A percentile compares a stretch with the other conserved stretches of the same genome.
Evolutionary conservation across 1,140 invertebrate genomes (phyloP).

Genomic region (Vollenhovia emeryi): DNA sequence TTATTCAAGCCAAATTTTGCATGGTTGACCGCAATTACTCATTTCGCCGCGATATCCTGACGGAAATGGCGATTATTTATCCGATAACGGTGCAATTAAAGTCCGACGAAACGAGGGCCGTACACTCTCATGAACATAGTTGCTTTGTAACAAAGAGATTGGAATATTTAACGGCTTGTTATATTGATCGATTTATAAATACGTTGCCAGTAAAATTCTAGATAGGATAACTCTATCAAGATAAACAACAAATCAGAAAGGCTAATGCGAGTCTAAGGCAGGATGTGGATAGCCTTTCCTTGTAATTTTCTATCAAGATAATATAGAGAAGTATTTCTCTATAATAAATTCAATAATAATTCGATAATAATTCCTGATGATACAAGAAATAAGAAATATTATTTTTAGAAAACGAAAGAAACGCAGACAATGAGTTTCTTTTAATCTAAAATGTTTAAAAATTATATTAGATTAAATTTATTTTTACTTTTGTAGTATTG

Average conservation of each 20-base stretch:
- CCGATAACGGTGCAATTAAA: slow-evolving; percentile 63
- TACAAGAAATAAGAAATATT: neutral
- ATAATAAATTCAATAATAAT: too few species aligned
- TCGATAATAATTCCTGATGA: too few species aligned
- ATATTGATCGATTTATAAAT: neutral
- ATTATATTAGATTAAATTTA: neutral
- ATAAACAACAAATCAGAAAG: too few species aligned
- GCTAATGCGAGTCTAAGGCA: too few species aligned
- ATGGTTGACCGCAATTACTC: slow-evolving; percentile 5
- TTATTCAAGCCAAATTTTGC: slow-evolving; percentile 30
- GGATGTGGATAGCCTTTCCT: too few species aligned
- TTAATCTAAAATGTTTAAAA: neutral
- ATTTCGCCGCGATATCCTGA: neutral
- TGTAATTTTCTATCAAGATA: neutral
- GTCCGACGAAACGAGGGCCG: slow-evolving; percentile 3
- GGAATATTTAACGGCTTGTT: neutral
- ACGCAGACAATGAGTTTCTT: neutral
- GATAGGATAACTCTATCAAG: neutral
- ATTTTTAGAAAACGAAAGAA: neutral
- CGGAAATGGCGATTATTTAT: slow-evolving; percentile 36
- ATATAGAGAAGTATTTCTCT: neutral
- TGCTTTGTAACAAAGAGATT: slow-evolving; percentile 3
- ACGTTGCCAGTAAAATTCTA: neutral
- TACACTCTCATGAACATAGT: neutral
- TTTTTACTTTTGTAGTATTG: neutral